These are phyloP conservation scores for Drosophila neocordata DNA, from an alignment of 1,140 invertebrate genomes.

Conservation along the genomic window DNA sequence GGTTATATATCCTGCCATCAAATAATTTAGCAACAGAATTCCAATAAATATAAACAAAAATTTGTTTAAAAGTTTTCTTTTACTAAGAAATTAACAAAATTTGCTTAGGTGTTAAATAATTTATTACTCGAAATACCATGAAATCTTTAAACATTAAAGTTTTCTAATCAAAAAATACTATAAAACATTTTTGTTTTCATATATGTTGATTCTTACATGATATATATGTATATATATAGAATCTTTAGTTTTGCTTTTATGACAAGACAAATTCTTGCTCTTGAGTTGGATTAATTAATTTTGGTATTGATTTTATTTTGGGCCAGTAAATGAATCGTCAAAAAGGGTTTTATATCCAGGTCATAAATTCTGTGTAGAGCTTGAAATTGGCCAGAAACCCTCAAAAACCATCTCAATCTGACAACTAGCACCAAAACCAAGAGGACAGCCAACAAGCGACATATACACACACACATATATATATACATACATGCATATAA, in stretches of 20 bases:
- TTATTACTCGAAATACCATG: too few relatives aligned
- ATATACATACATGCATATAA: conserved; percentile 1
- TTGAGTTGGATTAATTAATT: conserved; percentile 15
- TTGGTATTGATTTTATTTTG: conserved; percentile 9
- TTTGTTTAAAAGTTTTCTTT: too few relatives aligned
- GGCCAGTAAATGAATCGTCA: conserved; percentile 4
- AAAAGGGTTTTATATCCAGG: conserved; percentile 61
- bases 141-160: neutral
- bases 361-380: conserved; percentile 56
- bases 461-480: conserved; percentile 23
- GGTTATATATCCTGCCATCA: too few relatives aligned
- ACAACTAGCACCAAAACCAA: conserved; percentile 29
- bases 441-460: neutral
- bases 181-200: neutral
- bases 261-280: neutral
- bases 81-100: too few relatives aligned
- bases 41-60: too few relatives aligned
- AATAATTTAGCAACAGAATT: too few relatives aligned
- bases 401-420: conserved; percentile 14
- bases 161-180: neutral
- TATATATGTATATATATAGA: neutral
- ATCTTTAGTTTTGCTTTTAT: neutral
- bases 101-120: too few relatives aligned
- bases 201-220: neutral
- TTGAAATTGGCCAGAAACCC: conserved; percentile 27